phyloP scores from a whole-genome alignment of 2,113 vertebrate species.

The Phrynosoma platyrhinos region DNA sequence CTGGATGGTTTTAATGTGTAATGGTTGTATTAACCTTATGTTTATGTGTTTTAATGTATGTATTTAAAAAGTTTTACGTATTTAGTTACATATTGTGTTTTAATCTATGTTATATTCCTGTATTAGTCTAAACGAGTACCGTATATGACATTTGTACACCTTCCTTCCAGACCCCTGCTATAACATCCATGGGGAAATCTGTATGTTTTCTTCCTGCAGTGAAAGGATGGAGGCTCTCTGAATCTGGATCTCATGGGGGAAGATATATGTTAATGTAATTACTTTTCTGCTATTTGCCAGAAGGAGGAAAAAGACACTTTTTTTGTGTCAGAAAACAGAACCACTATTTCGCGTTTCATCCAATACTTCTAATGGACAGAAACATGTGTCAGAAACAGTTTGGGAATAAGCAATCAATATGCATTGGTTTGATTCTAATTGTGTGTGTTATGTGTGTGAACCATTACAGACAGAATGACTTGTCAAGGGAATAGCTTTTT shows the following conservation, averaged over 20 bases:
- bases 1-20: too few species aligned
- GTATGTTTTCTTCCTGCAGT: too few species aligned
- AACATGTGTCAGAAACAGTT: constrained; percentile 59
- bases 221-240: neutral
- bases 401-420: constrained; percentile 56
- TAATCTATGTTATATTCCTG: too few species aligned
- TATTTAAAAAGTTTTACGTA: too few species aligned
- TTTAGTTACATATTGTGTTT: too few species aligned
- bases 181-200: neutral
- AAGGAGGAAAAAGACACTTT: neutral
- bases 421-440: constrained; percentile 52
- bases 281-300: constrained; percentile 37
- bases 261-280: neutral
- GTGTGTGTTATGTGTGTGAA: constrained; percentile 49
- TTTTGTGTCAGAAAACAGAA: constrained; percentile 20
- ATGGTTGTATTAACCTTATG: too few species aligned
- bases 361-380: constrained; percentile 31
- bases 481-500: constrained; percentile 37
- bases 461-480: constrained; percentile 50
- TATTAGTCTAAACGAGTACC: too few species aligned
- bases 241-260: neutral
- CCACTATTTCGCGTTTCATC: constrained; percentile 35
- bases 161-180: too few species aligned
- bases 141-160: neutral
- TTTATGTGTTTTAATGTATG: too few species aligned